Base-by-base conservation (phyloP, 2,113 vertebrate species). In the Collichthys lucidus region DNA sequence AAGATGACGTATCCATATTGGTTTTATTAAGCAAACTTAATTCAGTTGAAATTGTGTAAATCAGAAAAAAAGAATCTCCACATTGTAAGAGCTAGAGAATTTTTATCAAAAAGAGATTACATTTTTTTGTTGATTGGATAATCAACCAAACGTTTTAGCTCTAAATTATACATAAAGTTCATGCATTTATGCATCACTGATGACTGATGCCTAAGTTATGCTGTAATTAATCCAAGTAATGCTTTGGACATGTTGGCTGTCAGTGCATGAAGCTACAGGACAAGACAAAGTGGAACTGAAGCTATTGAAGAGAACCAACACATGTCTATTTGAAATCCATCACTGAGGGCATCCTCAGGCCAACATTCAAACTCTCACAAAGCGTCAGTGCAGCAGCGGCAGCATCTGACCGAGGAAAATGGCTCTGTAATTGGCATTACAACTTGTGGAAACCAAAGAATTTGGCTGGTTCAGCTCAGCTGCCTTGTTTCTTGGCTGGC, bases 391-490 rank as follows among this genome's bases (percentile, higher is more conserved):
- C 42, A 72, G 82, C 78, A 57, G 77, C 29, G 15, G 75, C 66
- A 66, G 77, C 82, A 77, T 74, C 66, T 79, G 82, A 87, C 87
- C 26, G 9, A 83, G 55, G 87, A 62, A 60, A 89, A 84, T 67
- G 80, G 26, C 68, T 82, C 68, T 69, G 64, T 80, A 88, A 89
- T 82, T 82, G 83, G 64, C 85, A 74, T 82, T 77, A 86, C 89
- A 82, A 84, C 71, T 81, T 84, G 62, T 68, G 74, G 85, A 86
- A 89, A 86, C 77, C 74, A 62, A 88, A 90, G 77, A 72, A 85
- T 85, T 79, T 0, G 31, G 22, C 66, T 62, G 66, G 61, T 68
- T 76, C 49, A 60, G 35, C 74, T 64, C 77, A 4, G 67, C 66
- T 40, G 75, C 64, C 46, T 71, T 15, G 26, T 64, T 77, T 47